These are phyloP conservation scores for Cyclopterus lumpus DNA, from an alignment of 2,797 vertebrate species.

Conservation along the genomic window DNA sequence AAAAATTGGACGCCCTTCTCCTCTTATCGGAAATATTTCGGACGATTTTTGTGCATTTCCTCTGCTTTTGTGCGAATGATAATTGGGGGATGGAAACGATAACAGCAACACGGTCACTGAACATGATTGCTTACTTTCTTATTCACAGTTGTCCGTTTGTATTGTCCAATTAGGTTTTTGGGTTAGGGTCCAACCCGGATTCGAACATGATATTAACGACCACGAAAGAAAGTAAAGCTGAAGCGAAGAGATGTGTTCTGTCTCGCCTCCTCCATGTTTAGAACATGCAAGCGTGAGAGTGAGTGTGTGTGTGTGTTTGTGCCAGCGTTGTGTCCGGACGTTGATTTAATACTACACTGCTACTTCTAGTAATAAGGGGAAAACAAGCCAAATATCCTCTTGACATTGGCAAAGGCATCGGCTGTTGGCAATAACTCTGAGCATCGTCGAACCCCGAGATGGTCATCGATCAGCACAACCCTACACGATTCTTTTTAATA, in stretches of 20 bases:
- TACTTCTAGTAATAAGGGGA: too few species aligned
- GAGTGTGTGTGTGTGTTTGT: too few species aligned
- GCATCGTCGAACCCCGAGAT: too few species aligned
- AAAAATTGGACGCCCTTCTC: constrained; percentile 11
- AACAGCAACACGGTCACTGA: background rate
- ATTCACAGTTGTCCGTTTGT: constrained; percentile 8
- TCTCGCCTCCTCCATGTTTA: background rate
- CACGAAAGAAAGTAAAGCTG: background rate
- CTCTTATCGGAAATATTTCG: constrained; percentile 13
- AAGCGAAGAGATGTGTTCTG: background rate
- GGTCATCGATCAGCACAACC: too few species aligned
- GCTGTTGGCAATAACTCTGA: too few species aligned
- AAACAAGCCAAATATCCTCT: too few species aligned
- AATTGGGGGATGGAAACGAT: background rate
- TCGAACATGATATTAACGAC: background rate
- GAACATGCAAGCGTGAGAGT: too few species aligned
- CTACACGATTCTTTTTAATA: background rate
- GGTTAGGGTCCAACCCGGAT: background rate
- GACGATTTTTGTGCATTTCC: constrained; percentile 28
- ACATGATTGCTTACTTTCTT: background rate
- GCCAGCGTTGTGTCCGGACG: too few species aligned
- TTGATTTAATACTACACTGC: too few species aligned
- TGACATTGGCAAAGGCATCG: too few species aligned
- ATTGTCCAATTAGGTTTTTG: background rate
- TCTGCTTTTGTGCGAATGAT: constrained; percentile 23